Evolutionary conservation across 2,888 invertebrate species (phyloP).

Genomic region (Scaptomyza polygonia): DNA sequence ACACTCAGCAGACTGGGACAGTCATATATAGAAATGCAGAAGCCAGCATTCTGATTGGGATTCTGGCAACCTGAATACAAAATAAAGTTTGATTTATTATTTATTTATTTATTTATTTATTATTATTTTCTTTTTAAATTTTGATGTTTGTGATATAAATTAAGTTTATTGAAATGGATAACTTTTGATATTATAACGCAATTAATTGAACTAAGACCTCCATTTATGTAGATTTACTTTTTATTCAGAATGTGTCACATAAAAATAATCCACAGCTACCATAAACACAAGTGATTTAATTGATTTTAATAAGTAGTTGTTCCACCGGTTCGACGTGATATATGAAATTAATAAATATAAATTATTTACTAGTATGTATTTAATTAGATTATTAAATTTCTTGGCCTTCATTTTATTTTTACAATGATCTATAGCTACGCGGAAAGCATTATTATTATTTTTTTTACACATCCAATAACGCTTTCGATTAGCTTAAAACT

Average conservation of each 20-base stretch:
- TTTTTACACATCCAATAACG: too few species aligned
- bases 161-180: too few species aligned
- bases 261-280: background rate
- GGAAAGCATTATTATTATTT: background rate
- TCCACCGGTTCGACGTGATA: background rate
- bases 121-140: background rate
- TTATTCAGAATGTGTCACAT: background rate
- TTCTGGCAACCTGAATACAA: conserved; percentile 85
- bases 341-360: background rate
- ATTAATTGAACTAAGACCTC: background rate
- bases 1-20: conserved; percentile 74
- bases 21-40: conserved; percentile 81
- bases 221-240: too few species aligned
- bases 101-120: too few species aligned
- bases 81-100: background rate
- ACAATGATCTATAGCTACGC: background rate
- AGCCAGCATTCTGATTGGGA: conserved; percentile 79
- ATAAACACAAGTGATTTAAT: background rate
- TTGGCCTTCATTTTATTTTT: background rate
- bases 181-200: too few species aligned
- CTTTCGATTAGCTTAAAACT: background rate
- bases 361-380: background rate
- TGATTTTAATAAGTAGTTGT: background rate
- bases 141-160: too few species aligned
- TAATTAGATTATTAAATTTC: background rate